Conservation (phyloP, 1,140 invertebrate species). For the Adoxophyes honmai region DNA sequence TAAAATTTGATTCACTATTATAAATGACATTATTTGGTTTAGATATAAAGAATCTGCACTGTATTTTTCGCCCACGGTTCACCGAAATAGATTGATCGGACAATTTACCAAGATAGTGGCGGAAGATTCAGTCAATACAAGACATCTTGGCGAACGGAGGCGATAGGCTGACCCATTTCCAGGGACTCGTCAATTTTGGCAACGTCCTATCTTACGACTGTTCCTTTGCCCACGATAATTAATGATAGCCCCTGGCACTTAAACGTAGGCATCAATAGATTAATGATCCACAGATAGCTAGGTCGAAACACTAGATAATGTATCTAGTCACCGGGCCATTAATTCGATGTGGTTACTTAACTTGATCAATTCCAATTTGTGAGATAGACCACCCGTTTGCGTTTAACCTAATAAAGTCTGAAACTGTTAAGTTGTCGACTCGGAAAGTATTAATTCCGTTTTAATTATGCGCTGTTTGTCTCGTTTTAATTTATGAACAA, state of each 20-base stretch:
- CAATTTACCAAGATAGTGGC: no score
- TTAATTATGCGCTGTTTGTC: slow-evolving; percentile 4
- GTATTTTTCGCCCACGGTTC: no score
- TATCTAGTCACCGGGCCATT: slow-evolving; percentile 58
- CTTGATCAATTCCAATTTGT: slow-evolving; percentile 50
- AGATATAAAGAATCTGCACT: no score
- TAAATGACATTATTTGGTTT: no score
- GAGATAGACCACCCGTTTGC: not conserved
- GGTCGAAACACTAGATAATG: slow-evolving; percentile 59
- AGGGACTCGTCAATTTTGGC: no score
- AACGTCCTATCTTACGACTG: no score
- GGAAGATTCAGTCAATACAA: no score
- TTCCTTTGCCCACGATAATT: slow-evolving; percentile 32
- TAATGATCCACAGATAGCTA: slow-evolving; percentile 56
- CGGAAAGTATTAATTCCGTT: not conserved
- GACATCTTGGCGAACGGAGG: no score
- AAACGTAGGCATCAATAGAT: slow-evolving; percentile 54
- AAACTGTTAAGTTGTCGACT: slow-evolving; percentile 28
- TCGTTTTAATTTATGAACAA: slow-evolving; percentile 1
- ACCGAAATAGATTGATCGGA: no score
- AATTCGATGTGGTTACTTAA: slow-evolving; percentile 61
- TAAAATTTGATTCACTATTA: no score
- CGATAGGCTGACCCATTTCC: no score
- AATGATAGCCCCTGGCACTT: slow-evolving; percentile 41
- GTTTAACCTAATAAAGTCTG: slow-evolving; percentile 29